Conservation (phyloP, 1,140 invertebrate species). For the Orussus abietinus region DNA sequence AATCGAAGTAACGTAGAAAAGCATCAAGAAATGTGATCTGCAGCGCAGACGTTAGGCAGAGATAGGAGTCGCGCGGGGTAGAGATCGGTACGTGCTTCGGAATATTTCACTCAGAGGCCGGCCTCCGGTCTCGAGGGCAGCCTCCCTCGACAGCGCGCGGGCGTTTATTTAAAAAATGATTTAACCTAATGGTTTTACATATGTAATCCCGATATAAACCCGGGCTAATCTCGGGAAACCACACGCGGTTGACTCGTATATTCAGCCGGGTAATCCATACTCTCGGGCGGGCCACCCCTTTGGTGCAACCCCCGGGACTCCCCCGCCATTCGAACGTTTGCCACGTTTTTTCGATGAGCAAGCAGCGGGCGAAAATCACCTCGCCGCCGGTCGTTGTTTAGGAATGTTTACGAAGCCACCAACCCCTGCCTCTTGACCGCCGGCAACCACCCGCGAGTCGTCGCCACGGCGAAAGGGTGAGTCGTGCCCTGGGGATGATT, state of each 20-base stretch:
- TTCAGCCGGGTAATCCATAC: constrained; percentile 34
- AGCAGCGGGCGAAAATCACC: constrained; percentile 41
- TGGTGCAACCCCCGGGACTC: constrained; percentile 12
- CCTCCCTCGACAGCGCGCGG: constrained; percentile 17
- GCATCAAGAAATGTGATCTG: too few species aligned
- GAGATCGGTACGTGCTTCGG: constrained; percentile 32
- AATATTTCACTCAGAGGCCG: constrained; percentile 31
- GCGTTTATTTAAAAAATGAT: constrained; percentile 54
- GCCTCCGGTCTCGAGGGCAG: constrained; percentile 14
- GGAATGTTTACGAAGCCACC: constrained; percentile 18
- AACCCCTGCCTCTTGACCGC: too few species aligned
- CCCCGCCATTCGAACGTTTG: constrained; percentile 13
- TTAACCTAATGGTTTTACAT: constrained; percentile 54
- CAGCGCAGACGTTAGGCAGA: too few species aligned
- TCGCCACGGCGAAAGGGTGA: background rate
- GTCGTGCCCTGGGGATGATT: background rate
- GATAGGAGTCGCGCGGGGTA: too few species aligned
- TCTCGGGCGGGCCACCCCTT: constrained; percentile 15
- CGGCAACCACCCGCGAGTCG: too few species aligned
- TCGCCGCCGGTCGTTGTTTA: constrained; percentile 13
- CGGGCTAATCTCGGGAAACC: constrained; percentile 49
- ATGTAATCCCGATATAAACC: constrained; percentile 55
- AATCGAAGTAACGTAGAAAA: too few species aligned
- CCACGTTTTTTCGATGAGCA: constrained; percentile 35
- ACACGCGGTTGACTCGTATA: constrained; percentile 45